Evolutionary conservation across 1,140 invertebrate species (phyloP).

Genomic region (Zaprionus kolodkinae): DNA sequence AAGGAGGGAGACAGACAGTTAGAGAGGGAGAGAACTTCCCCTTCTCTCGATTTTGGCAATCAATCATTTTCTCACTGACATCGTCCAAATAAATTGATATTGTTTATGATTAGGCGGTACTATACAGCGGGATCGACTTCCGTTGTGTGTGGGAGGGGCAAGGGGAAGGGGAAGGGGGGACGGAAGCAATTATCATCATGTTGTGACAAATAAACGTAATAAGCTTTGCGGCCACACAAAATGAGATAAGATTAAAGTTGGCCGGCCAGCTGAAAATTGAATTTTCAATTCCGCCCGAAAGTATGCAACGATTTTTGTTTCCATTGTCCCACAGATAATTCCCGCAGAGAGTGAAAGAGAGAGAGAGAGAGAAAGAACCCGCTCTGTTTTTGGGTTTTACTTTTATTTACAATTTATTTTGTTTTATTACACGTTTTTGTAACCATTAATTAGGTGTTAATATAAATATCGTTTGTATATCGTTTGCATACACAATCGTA

Average conservation of each 20-base stretch:
- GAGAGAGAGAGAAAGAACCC: neutral
- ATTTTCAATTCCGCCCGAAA: slow-evolving; percentile 45
- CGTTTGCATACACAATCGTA: slow-evolving; percentile 6
- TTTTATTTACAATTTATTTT: slow-evolving; percentile 49
- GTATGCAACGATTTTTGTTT: slow-evolving; percentile 45
- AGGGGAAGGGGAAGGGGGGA: neutral
- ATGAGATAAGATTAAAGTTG: slow-evolving; percentile 44
- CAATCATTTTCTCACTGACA: slow-evolving; percentile 64
- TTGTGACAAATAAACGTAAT: slow-evolving; percentile 52
- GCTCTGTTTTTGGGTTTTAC: slow-evolving; percentile 10
- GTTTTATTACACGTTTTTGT: slow-evolving; percentile 53
- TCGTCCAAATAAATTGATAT: slow-evolving; percentile 47
- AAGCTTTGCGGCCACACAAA: slow-evolving; percentile 13
- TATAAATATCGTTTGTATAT: slow-evolving; percentile 55
- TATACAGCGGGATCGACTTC: slow-evolving; percentile 42
- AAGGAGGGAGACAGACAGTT: neutral
- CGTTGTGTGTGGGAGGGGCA: slow-evolving; percentile 12
- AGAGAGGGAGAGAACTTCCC: neutral
- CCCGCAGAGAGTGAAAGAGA: neutral
- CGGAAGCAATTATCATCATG: slow-evolving; percentile 71
- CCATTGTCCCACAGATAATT: slow-evolving; percentile 1
- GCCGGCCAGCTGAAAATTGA: neutral
- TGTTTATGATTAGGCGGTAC: slow-evolving; percentile 48
- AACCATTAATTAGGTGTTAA: slow-evolving; percentile 73
- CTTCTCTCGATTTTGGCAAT: slow-evolving; percentile 56